Evolutionary conservation across 64 coral and sea anemone genomes (phyloP).

Genomic region (Stichodactyla mertensii): DNA sequence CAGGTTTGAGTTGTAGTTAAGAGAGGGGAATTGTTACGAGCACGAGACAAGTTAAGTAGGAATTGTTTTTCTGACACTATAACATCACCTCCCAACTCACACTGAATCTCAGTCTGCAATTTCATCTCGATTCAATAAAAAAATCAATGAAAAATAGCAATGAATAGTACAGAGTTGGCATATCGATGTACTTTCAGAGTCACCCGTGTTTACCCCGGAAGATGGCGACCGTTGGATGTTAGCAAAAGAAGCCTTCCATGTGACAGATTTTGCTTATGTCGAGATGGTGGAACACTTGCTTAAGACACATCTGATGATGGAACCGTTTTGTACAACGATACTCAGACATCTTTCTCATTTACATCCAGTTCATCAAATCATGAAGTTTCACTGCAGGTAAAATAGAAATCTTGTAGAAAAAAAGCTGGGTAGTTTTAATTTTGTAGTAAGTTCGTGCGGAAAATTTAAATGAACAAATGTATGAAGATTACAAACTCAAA

Average conservation of each 20-base stretch:
- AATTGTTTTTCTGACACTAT: too few relatives aligned
- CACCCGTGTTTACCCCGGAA: constrained; percentile 44
- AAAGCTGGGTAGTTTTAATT: too few relatives aligned
- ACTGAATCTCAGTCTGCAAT: too few relatives aligned
- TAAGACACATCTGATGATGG: constrained; percentile 69
- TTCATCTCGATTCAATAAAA: too few relatives aligned
- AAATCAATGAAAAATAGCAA: too few relatives aligned
- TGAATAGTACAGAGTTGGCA: too few relatives aligned
- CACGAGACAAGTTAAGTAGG: too few relatives aligned
- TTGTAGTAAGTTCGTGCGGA: too few relatives aligned
- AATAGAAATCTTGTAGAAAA: background rate
- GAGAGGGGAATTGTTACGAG: too few relatives aligned
- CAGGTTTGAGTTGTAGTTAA: background rate
- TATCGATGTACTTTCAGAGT: constrained; percentile 24
- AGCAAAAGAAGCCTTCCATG: constrained; percentile 59
- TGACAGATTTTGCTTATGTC: constrained; percentile 65
- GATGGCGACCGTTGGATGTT: constrained; percentile 57
- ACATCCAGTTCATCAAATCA: constrained; percentile 71
- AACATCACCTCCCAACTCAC: too few relatives aligned
- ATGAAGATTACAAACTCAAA: too few relatives aligned
- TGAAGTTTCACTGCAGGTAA: constrained; percentile 85
- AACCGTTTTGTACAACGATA: constrained; percentile 72
- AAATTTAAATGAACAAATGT: too few relatives aligned
- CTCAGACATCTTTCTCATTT: constrained; percentile 56
- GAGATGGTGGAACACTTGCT: constrained; percentile 75